A percentile compares a stretch with the other conserved stretches of the same genome.
Conservation (phyloP, 2,888 invertebrate species). For the Tanypteryx hageni region DNA sequence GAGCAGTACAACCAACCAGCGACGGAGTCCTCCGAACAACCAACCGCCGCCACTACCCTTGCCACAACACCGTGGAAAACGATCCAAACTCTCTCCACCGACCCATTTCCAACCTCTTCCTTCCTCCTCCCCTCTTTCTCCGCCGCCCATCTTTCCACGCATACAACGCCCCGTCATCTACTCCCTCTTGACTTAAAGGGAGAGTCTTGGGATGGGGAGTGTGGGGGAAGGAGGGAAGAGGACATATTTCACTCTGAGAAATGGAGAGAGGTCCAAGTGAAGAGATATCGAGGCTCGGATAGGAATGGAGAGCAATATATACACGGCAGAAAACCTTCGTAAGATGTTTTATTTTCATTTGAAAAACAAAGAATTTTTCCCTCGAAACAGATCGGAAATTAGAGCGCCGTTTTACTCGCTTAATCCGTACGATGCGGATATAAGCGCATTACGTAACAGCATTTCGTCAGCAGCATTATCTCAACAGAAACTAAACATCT, state of each 20-base stretch:
- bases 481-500: too few relatives aligned
- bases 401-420: not conserved
- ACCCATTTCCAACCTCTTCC: not conserved
- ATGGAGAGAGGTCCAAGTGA: slow-evolving; percentile 32
- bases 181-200: slow-evolving; percentile 11
- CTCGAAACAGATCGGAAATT: not conserved
- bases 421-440: not conserved
- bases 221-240: not conserved
- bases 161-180: too few relatives aligned
- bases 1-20: too few relatives aligned
- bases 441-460: not conserved
- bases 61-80: not conserved
- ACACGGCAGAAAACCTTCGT: slow-evolving; percentile 12
- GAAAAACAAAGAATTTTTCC: not conserved
- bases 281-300: slow-evolving; percentile 28
- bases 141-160: too few relatives aligned
- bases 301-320: slow-evolving; percentile 5
- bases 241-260: slow-evolving; percentile 8
- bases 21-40: too few relatives aligned
- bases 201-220: not conserved
- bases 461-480: too few relatives aligned
- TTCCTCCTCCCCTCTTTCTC: not conserved
- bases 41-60: not conserved
- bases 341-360: not conserved
- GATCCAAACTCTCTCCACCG: not conserved